Base-by-base conservation (phyloP, 2,113 vertebrate genomes). In the Leptosomus discolor region DNA sequence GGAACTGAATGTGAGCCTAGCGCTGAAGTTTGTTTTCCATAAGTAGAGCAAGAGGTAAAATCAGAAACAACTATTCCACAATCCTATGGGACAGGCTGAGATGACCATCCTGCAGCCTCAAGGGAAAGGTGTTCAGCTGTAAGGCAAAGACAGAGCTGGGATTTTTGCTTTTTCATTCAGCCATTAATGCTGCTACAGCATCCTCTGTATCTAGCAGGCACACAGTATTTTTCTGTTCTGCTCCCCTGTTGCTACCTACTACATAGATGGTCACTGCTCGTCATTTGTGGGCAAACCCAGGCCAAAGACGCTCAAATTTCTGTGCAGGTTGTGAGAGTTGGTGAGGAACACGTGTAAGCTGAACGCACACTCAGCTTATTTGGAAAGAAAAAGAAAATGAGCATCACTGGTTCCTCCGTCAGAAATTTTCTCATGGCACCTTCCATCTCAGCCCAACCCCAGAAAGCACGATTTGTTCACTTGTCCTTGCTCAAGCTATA, bases 301-400 rank as follows among this genome's bases (percentile, higher is more conserved):
- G 51, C 53, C 74, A 50, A 63, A 79, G 34, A 41, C 0, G 0
- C 60, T 54, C 39, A 27, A 30, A 48, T 4, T 19, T 54, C 34
- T 15, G 5, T 3, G 10, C 0, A 1, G 21, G 22, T 6, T 78
- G 32, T 8, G 34, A 68, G 65, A 39, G 17, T 46, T 27, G 36
- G 12, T 0, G 0, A 73, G 16, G 51, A 79, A 56, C 9, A 26
- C 0, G 0, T 1, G 9, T 15, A 73, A 79, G 18, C 20, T 68
- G 43, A 67, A 54, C 3, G 14, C 11, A 43, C 4, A 29, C 30
- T 56, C 70, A 56, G 20, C 5, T 67, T 29, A n/a, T 17, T 36
- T 0, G 0, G 34, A 90, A 61, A 58, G 41, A 53, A 79, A 75
- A 64, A 53, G 11, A 63, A 26, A 36, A 70, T 2, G 8, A 57